These are phyloP conservation scores for Aplysia californica DNA, from an alignment of 1,140 invertebrate genomes.

Conservation along the genomic window DNA sequence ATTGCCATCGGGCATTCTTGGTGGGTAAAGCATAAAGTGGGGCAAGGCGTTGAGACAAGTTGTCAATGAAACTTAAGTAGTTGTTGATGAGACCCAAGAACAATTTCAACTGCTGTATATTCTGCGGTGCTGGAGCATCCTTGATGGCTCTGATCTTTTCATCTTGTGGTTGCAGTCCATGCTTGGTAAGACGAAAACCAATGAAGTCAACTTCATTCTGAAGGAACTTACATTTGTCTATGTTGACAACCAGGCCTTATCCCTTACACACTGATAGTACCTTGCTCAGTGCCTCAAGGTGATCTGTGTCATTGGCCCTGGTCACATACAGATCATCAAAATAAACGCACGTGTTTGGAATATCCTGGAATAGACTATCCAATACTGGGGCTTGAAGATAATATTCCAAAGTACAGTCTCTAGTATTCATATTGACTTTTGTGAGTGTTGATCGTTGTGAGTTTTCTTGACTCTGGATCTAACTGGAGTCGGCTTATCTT, in stretches of 20 bases:
- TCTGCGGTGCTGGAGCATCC: not conserved
- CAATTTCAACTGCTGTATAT: not conserved
- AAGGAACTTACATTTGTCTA: constrained; percentile 31
- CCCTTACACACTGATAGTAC: constrained; percentile 31
- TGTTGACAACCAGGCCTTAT: too few species aligned
- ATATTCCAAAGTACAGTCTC: too few species aligned
- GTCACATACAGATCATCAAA: constrained; percentile 52
- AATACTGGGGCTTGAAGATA: too few species aligned
- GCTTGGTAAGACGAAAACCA: not conserved
- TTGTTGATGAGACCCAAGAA: not conserved
- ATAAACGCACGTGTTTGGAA: too few species aligned
- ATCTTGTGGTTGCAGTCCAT: not conserved
- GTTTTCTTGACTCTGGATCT: too few species aligned
- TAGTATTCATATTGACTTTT: too few species aligned
- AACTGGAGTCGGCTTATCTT: too few species aligned
- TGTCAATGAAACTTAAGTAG: not conserved
- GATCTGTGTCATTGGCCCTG: constrained; percentile 31
- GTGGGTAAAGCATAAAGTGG: not conserved
- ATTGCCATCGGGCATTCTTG: not conserved
- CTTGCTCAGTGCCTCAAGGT: constrained; percentile 30
- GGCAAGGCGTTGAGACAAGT: not conserved
- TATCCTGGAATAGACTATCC: too few species aligned
- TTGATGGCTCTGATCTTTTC: not conserved
- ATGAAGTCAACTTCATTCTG: not conserved
- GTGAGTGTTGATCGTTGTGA: too few species aligned